Evolutionary conservation across 1,140 invertebrate species (phyloP).

Genomic region (Rhysida immarginata): DNA sequence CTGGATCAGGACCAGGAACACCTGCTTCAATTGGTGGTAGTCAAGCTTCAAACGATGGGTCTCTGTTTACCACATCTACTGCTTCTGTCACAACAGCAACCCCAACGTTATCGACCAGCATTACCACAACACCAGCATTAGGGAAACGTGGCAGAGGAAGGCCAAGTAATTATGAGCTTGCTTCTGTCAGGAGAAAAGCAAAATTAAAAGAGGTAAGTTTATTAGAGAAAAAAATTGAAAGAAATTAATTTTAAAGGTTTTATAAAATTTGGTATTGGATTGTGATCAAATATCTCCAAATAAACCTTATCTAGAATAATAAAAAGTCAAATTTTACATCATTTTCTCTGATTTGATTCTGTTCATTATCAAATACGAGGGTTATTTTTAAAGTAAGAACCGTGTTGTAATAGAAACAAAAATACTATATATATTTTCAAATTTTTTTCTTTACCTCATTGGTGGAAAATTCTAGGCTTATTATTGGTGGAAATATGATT

Average conservation of each 20-base stretch:
- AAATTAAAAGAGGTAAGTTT: slow-evolving; percentile 36
- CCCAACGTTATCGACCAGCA: background rate
- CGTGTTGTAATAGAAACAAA: no score
- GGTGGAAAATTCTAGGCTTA: no score
- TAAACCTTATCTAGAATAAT: background rate
- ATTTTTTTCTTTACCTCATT: no score
- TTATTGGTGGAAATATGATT: no score
- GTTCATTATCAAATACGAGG: no score
- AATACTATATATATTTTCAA: no score
- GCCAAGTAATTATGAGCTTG: slow-evolving; percentile 22
- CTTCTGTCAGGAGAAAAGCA: slow-evolving; percentile 30
- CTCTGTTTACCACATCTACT: slow-evolving; percentile 1
- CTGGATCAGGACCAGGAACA: background rate
- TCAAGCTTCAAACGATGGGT: background rate
- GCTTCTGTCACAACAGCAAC: slow-evolving; percentile 6
- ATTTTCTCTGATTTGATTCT: no score
- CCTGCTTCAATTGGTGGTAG: background rate
- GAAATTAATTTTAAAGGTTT: background rate
- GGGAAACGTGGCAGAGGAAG: background rate
- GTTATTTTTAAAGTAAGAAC: no score
- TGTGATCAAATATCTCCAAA: background rate
- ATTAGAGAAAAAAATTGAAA: slow-evolving; percentile 5
- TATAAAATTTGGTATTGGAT: background rate
- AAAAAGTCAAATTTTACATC: background rate
- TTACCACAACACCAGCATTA: background rate